These are phyloP conservation scores for Andricus curvator DNA, from an alignment of 2,888 invertebrate species.

Conservation along the genomic window DNA sequence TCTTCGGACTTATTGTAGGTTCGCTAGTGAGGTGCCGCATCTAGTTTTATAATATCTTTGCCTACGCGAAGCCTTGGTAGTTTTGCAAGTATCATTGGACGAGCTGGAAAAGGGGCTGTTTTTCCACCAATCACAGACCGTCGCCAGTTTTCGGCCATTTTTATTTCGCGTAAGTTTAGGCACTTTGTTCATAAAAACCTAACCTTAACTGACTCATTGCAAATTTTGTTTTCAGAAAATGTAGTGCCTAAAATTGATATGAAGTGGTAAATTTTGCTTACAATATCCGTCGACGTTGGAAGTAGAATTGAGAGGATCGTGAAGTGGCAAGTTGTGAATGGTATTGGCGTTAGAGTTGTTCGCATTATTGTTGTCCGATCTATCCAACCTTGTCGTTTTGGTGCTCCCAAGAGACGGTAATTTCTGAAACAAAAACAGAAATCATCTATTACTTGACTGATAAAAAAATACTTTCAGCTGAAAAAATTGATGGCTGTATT, in stretches of 20 bases:
- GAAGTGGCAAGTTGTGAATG: constrained; percentile 73
- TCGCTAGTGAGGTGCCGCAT: too few relatives aligned
- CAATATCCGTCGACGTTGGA: constrained; percentile 59
- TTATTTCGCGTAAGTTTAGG: too few relatives aligned
- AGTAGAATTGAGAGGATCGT: constrained; percentile 71
- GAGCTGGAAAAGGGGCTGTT: too few relatives aligned
- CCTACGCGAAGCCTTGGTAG: too few relatives aligned
- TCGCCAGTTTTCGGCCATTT: too few relatives aligned
- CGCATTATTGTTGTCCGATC: constrained; percentile 75
- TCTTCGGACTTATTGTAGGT: too few relatives aligned
- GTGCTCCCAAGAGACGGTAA: constrained; percentile 72
- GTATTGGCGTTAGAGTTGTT: constrained; percentile 74
- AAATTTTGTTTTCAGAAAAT: neutral
- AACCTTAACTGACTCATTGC: too few relatives aligned
- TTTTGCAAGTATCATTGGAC: too few relatives aligned
- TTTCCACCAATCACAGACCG: too few relatives aligned
- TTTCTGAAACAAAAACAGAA: constrained; percentile 66
- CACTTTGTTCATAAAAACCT: too few relatives aligned
- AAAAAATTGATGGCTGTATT: neutral
- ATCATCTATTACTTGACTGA: neutral
- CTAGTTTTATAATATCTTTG: too few relatives aligned
- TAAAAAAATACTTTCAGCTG: neutral
- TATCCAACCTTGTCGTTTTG: constrained; percentile 73
- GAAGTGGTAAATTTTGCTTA: neutral
- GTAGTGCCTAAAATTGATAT: neutral